Conservation (phyloP, 2,888 invertebrate species). For the Spilarctia lutea region DNA sequence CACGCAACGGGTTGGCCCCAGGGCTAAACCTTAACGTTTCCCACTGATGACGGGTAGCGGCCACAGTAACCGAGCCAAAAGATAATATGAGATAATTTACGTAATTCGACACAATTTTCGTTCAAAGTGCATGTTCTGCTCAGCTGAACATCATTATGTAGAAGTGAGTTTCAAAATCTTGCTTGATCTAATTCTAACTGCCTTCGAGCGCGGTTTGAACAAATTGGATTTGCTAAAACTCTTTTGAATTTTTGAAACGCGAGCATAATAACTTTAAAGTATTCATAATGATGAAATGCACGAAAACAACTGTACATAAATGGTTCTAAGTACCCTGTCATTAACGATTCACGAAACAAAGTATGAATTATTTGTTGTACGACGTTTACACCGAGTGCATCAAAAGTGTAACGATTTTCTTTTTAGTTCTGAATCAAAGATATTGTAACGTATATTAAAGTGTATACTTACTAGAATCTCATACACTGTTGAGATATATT, state of each 20-base stretch:
- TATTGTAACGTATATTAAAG: neutral
- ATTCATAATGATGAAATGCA: slow-evolving; percentile 31
- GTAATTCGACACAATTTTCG: slow-evolving; percentile 80
- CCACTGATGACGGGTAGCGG: slow-evolving; percentile 70
- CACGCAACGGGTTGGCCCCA: slow-evolving; percentile 71
- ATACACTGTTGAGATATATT: neutral
- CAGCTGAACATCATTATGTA: slow-evolving; percentile 68
- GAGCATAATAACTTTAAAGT: slow-evolving; percentile 25
- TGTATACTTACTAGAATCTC: neutral
- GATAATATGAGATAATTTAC: slow-evolving; percentile 84
- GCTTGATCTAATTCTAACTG: slow-evolving; percentile 65
- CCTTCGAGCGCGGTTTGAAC: slow-evolving; percentile 61
- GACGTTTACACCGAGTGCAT: neutral
- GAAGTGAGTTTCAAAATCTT: slow-evolving; percentile 66
- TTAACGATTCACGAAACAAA: slow-evolving; percentile 11
- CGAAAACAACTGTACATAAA: slow-evolving; percentile 29
- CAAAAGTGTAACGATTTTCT: neutral
- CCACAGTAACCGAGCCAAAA: slow-evolving; percentile 69
- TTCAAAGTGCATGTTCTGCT: slow-evolving; percentile 78
- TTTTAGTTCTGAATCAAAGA: neutral
- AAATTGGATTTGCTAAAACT: slow-evolving; percentile 40
- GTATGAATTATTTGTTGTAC: neutral
- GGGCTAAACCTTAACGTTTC: slow-evolving; percentile 67
- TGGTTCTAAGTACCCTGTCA: slow-evolving; percentile 13
- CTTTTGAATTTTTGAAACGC: slow-evolving; percentile 40